Evolutionary conservation across 2,797 vertebrate species (phyloP).

Genomic region (Phaenicophaeus curvirostris): DNA sequence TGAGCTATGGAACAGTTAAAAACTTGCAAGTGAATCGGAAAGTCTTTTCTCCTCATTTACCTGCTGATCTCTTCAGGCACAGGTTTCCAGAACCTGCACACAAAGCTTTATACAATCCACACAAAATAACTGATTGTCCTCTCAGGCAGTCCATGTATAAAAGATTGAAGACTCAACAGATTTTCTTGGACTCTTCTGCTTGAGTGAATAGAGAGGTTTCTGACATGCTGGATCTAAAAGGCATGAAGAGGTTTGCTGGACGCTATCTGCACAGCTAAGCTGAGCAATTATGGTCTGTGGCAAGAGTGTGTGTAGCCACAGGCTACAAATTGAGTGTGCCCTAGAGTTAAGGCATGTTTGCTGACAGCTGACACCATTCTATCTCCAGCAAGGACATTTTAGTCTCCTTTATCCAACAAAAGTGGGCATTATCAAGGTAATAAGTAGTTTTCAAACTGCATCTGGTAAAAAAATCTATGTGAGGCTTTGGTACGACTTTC

Average conservation of each 20-base stretch:
- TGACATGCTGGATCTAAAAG: not conserved
- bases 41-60: not conserved
- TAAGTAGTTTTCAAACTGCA: not conserved
- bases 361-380: not conserved
- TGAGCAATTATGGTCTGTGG: not conserved
- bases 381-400: not conserved
- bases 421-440: not conserved
- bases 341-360: not conserved
- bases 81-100: not conserved
- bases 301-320: not conserved
- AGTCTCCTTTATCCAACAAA: not conserved
- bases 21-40: not conserved
- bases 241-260: not conserved
- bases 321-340: fast-evolving
- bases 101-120: not conserved
- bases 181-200: not conserved
- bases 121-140: not conserved
- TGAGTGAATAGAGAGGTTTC: not conserved
- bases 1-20: not conserved
- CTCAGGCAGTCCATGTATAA: not conserved
- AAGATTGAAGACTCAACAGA: not conserved
- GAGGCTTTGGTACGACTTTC: not conserved
- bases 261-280: not conserved
- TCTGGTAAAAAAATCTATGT: not conserved
- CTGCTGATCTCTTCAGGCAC: not conserved